phyloP scores from a whole-genome alignment of 2,113 vertebrate genomes.

The Cyprinodon tularosa region DNA sequence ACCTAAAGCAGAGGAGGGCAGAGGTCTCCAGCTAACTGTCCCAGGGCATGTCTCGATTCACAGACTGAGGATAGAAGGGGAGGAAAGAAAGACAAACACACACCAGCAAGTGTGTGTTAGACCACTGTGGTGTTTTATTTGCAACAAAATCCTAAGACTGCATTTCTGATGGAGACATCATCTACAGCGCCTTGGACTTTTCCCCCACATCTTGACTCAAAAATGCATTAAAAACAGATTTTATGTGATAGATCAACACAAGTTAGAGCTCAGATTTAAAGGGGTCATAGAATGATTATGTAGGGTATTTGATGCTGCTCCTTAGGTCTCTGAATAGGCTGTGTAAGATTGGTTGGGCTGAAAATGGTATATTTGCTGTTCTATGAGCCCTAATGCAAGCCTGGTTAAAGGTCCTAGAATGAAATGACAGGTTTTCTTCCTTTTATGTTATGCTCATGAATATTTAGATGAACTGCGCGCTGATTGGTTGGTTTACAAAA shows the following conservation, averaged over 20 bases:
- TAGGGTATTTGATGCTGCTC: no score
- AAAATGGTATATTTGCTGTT: no score
- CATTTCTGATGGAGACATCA: conserved; percentile 30
- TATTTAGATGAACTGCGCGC: no score
- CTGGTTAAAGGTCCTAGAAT: no score
- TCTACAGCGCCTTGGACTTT: neutral
- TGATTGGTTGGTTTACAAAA: no score
- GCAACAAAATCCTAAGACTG: conserved; percentile 42
- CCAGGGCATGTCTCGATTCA: conserved; percentile 82
- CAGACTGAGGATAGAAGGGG: conserved; percentile 81
- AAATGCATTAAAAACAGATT: neutral
- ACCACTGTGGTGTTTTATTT: conserved; percentile 25
- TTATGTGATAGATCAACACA: neutral
- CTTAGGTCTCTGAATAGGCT: no score
- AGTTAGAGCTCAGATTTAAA: no score
- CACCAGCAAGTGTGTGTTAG: conserved; percentile 73
- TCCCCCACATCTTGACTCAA: neutral
- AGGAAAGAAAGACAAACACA: conserved; percentile 41
- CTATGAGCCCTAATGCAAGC: no score
- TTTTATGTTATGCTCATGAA: no score
- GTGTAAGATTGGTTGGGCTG: no score
- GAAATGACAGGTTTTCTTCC: no score
- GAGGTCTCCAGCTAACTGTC: conserved; percentile 79
- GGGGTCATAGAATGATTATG: no score
- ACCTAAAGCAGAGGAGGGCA: conserved; percentile 75